Base-by-base conservation (phyloP, 2,888 invertebrate genomes). In the Fragum fragum region DNA sequence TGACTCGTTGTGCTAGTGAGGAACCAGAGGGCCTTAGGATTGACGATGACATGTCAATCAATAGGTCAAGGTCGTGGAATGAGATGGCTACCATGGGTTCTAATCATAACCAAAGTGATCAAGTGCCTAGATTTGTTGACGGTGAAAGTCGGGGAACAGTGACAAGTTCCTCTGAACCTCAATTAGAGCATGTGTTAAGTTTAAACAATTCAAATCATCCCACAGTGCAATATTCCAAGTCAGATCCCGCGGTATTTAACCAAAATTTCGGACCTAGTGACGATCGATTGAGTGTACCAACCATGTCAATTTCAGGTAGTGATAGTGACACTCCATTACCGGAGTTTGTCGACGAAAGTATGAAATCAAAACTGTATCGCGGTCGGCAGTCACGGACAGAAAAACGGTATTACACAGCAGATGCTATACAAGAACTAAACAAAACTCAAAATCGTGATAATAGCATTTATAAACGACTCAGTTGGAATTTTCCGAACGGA, bases 321-420 rank as follows among this genome's bases (percentile, higher is more conserved):
- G 83, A 79, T 39, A 83, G 85, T 86, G 88, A 89, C 68, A 81
- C 86, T 28, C 85, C 88, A 21, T 61, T 88, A 42, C 88, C 87
- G 9, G 89, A 88, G 59, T 86, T 87, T 42, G 76, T 86, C 57
- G 92, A 92, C 42, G 92, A 91, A 68, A 90, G 88, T 68, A 85
- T 90, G 52, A 89, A 87, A 74, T 87, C 87, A 59, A 92, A 93
- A 77, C 84, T 92, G 29, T 93, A 93, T 94, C 91, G 92, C 83
- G 85, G 93, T 69, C 88, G 93, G 26, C 84, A 84, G 36, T 89
- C 91, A 6, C 87, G 93, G 63, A 89, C 89, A 21, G 93, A 93
- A 85, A 95, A 95, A 90, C 94, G 96, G 81, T 96, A 96, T 93
- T 96, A 96, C 93, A 96, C 96, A 7, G 96, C 96, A 7, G 96